Conservation (phyloP, 2,797 vertebrate species). For the Catharus ustulatus region DNA sequence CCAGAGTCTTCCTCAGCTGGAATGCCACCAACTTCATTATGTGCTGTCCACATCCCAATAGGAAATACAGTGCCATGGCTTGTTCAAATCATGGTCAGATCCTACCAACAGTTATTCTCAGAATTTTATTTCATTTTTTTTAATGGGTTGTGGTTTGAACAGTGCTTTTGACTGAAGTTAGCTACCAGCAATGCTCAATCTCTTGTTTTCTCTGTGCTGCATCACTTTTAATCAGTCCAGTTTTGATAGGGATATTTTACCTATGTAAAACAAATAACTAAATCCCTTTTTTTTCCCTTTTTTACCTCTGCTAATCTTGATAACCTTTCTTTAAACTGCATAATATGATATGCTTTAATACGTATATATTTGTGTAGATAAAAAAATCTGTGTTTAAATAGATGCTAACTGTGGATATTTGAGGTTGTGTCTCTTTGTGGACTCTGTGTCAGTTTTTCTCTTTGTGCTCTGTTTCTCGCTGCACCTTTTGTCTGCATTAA, state of each 20-base stretch:
- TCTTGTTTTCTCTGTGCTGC: neutral
- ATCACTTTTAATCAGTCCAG: neutral
- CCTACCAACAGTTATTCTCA: neutral
- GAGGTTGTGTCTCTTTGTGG: neutral
- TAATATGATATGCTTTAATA: neutral
- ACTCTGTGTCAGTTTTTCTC: neutral
- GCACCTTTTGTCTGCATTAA: conserved; percentile 46
- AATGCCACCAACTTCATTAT: neutral
- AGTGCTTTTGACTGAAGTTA: neutral
- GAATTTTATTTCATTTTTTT: neutral
- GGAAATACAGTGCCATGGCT: neutral
- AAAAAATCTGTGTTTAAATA: neutral
- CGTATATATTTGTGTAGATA: neutral
- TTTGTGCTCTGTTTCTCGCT: neutral
- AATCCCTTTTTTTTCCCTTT: neutral
- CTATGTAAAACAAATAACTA: neutral
- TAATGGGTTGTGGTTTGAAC: neutral
- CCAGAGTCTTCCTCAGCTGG: conserved; percentile 38
- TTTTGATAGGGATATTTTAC: neutral
- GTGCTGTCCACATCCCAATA: neutral
- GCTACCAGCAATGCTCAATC: neutral
- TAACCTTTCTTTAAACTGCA: neutral
- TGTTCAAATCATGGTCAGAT: neutral
- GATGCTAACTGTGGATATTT: neutral
- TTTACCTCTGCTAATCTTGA: neutral